Percentiles rank a stretch among this genome's conserved stretches.
phyloP scores from a whole-genome alignment of 2,113 vertebrate species.

The Neofelis nebulosa region DNA sequence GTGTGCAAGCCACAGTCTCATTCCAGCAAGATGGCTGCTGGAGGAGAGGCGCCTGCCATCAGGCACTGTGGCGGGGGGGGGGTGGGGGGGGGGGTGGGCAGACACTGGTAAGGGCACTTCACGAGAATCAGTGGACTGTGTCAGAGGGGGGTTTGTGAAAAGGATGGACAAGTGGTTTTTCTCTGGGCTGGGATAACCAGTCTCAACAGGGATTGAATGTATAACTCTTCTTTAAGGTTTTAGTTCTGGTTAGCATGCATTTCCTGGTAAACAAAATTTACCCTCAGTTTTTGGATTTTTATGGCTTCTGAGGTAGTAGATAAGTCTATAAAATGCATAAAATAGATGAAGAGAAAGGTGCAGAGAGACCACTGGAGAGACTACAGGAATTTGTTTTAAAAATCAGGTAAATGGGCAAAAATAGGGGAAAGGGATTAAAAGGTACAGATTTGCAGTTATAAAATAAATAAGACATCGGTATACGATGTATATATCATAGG shows the following conservation, averaged over 20 bases:
- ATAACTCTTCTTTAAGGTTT: not conserved
- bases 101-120: too few species aligned
- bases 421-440: not conserved
- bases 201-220: too few species aligned
- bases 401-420: not conserved
- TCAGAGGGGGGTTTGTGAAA: not conserved
- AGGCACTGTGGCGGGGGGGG: too few species aligned
- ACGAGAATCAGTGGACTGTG: not conserved
- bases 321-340: not conserved
- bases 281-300: not conserved
- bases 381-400: not conserved
- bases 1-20: too few species aligned
- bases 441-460: not conserved
- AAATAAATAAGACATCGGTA: not conserved
- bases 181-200: not conserved
- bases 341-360: not conserved
- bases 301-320: not conserved
- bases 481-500: not conserved
- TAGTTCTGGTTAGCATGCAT: not conserved
- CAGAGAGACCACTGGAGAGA: not conserved
- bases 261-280: not conserved
- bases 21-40: not conserved
- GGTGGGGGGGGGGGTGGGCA: not conserved
- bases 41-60: not conserved
- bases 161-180: accelerated